Evolutionary conservation across 2,113 vertebrate species (phyloP).

Genomic region (Climacteris rufus): DNA sequence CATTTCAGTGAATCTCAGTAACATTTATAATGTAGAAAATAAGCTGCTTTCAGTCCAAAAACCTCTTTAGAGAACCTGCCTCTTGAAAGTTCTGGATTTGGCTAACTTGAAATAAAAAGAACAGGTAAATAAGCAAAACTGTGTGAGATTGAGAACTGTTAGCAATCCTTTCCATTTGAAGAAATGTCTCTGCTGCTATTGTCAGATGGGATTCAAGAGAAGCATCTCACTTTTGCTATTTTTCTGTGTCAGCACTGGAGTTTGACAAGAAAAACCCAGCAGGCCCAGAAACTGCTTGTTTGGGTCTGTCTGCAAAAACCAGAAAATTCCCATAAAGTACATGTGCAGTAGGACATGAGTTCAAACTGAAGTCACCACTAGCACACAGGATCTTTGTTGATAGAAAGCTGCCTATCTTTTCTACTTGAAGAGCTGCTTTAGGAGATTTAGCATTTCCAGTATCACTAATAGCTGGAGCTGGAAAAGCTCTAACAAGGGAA

Average conservation of each 20-base stretch:
- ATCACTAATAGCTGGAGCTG: neutral
- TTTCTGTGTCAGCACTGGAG: conserved; percentile 11
- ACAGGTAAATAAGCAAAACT: neutral
- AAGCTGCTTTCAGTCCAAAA: neutral
- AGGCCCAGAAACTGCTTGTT: neutral
- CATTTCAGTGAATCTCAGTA: neutral
- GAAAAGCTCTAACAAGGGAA: neutral
- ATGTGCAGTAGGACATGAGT: neutral
- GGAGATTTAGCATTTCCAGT: neutral
- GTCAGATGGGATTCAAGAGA: neutral
- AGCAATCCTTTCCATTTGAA: neutral
- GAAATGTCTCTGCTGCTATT: neutral
- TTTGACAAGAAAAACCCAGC: conserved; percentile 8
- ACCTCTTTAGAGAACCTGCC: neutral
- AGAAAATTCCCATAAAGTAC: neutral
- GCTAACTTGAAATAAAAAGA: neutral
- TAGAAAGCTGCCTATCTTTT: neutral
- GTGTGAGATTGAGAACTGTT: neutral
- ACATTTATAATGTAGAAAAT: neutral
- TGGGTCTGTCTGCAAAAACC: neutral
- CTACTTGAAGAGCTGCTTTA: neutral
- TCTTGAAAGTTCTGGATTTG: neutral
- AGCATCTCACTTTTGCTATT: neutral
- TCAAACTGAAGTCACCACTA: neutral
- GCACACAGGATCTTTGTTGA: neutral